Evolutionary conservation across 2,888 invertebrate genomes (phyloP).

Genomic region (Epinotia brunnichana): DNA sequence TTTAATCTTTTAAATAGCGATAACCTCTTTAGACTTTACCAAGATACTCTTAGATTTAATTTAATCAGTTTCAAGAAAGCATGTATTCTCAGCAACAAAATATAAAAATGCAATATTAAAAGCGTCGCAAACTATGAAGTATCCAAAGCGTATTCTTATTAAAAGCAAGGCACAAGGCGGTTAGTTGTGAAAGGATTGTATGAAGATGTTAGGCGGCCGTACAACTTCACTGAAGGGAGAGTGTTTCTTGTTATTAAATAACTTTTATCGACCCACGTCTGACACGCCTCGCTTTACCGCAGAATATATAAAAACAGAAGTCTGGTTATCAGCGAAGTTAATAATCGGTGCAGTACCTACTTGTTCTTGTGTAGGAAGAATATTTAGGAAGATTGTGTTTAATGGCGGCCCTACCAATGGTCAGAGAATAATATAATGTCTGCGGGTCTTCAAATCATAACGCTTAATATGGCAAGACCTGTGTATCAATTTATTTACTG

Average conservation of each 20-base stretch:
- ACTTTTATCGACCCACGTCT: slow-evolving; percentile 73
- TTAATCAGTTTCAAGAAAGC: background rate
- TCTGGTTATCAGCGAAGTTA: background rate
- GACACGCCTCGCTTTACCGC: slow-evolving; percentile 50
- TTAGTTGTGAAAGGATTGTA: slow-evolving; percentile 37
- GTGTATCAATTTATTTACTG: slow-evolving; percentile 1
- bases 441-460: no score
- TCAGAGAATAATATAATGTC: no score
- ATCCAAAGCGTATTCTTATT: slow-evolving; percentile 14
- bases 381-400: no score
- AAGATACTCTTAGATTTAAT: background rate
- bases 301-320: slow-evolving; percentile 18
- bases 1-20: background rate
- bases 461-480: background rate
- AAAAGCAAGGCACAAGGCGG: slow-evolving; percentile 21
- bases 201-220: slow-evolving; percentile 40
- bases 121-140: background rate
- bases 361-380: background rate
- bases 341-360: background rate
- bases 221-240: slow-evolving; percentile 54
- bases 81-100: background rate
- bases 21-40: background rate
- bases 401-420: no score
- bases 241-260: slow-evolving; percentile 79
- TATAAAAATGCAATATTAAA: background rate